Evolutionary conservation across 2,797 vertebrate species (phyloP).

Genomic region (Bradypodion ventrale): DNA sequence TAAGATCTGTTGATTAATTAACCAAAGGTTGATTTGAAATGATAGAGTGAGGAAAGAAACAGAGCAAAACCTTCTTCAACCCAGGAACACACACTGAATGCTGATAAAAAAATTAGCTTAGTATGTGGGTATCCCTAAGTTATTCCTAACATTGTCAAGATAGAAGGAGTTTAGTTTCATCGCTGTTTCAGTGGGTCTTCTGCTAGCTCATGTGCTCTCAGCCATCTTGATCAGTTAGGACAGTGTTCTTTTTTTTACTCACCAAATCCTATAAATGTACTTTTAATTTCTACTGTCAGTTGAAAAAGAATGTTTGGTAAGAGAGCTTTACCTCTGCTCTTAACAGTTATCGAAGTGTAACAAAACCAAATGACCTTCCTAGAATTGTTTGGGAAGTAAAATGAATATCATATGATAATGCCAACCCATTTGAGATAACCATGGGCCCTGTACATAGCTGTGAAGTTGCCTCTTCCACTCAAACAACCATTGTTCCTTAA

Average conservation of each 20-base stretch:
- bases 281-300: background rate
- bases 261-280: background rate
- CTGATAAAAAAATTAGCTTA: background rate
- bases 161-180: too few species aligned
- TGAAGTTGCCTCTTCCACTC: conserved; percentile 1
- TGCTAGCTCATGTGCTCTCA: too few species aligned
- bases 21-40: too few species aligned
- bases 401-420: conserved; percentile 30
- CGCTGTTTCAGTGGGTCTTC: too few species aligned
- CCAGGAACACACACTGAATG: too few species aligned
- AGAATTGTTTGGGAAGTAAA: conserved; percentile 3
- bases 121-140: too few species aligned
- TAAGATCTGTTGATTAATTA: too few species aligned
- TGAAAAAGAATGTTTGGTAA: background rate
- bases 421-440: background rate
- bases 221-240: too few species aligned
- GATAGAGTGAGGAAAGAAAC: too few species aligned
- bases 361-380: background rate
- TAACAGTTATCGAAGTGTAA: background rate
- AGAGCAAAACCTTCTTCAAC: too few species aligned
- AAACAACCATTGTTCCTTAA: conserved; percentile 31
- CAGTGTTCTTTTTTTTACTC: too few species aligned
- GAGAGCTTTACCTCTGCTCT: background rate
- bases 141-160: too few species aligned
- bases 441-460: background rate